Conservation (phyloP, 2,888 invertebrate genomes). For the Callyntrura guangdongensis region DNA sequence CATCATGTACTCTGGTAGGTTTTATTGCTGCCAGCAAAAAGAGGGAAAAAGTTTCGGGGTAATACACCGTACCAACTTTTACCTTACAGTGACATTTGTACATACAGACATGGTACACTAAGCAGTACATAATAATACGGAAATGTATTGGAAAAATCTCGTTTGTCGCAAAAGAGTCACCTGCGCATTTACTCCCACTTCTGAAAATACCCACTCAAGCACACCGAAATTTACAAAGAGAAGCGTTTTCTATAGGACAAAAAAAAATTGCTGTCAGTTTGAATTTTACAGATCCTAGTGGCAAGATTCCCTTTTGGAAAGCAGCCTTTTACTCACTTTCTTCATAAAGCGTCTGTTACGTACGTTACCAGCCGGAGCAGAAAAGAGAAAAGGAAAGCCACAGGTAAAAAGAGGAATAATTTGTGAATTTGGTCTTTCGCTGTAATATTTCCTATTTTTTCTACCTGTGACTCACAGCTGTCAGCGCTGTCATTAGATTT, state of each 20-base stretch:
- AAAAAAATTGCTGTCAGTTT: not conserved
- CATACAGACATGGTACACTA: too few species aligned
- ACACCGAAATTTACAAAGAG: not conserved
- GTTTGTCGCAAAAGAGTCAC: too few species aligned
- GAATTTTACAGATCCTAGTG: not conserved
- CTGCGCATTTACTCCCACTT: too few species aligned
- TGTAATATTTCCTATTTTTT: conserved; percentile 34
- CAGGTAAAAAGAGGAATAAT: conserved; percentile 64
- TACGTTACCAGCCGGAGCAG: not conserved
- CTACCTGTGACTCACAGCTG: conserved; percentile 20
- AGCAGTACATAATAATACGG: too few species aligned
- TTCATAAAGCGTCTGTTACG: too few species aligned
- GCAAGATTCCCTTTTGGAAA: not conserved
- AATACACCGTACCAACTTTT: not conserved
- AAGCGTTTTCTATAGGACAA: not conserved
- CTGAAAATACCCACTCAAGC: too few species aligned
- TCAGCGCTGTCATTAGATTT: conserved; percentile 52
- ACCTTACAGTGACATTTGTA: too few species aligned
- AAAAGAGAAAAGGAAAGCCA: conserved; percentile 49
- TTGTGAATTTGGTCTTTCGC: conserved; percentile 43
- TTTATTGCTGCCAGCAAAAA: not conserved
- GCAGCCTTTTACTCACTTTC: not conserved
- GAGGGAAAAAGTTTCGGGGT: not conserved
- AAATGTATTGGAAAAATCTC: too few species aligned
- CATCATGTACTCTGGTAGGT: too few species aligned